These are phyloP conservation scores for Dipodomys merriami DNA, from an alignment of 2,113 vertebrate genomes.

Conservation along the genomic window DNA sequence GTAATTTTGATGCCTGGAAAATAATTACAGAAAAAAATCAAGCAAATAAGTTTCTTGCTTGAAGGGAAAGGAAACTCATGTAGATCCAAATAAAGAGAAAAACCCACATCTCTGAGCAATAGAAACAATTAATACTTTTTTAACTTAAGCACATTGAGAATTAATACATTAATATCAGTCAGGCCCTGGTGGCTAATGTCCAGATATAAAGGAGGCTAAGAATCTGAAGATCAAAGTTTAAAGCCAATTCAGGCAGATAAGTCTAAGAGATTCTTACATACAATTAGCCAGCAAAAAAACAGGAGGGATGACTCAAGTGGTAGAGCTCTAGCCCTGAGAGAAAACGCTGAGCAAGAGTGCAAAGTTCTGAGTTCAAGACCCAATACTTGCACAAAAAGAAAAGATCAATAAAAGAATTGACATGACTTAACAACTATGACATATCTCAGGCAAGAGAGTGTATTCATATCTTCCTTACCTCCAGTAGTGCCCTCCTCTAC, in stretches of 20 bases:
- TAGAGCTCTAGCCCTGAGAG: too few relatives aligned
- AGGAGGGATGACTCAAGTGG: too few relatives aligned
- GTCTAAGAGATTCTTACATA: too few relatives aligned
- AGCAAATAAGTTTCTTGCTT: not conserved
- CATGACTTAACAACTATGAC: not conserved
- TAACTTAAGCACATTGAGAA: slow-evolving; percentile 39
- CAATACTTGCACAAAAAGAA: too few relatives aligned
- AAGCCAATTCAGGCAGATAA: too few relatives aligned
- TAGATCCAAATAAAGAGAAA: slow-evolving; percentile 8
- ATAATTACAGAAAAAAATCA: slow-evolving; percentile 4
- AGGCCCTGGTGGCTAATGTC: too few relatives aligned
- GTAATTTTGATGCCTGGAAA: slow-evolving; percentile 15
- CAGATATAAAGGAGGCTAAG: too few relatives aligned
- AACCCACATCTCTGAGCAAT: not conserved
- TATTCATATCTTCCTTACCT: rapidly evolving
- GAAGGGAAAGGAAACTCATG: slow-evolving; percentile 1
- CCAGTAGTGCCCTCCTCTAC: not conserved
- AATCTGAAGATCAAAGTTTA: too few relatives aligned
- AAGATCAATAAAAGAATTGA: not conserved
- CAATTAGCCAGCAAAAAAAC: too few relatives aligned
- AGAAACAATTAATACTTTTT: not conserved
- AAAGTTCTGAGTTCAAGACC: too few relatives aligned
- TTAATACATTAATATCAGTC: not conserved
- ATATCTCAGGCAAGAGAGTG: not conserved
- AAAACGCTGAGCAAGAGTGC: too few relatives aligned